These are phyloP conservation scores for Drymodes brunneopygia DNA, from an alignment of 2,113 vertebrate genomes.

Conservation along the genomic window DNA sequence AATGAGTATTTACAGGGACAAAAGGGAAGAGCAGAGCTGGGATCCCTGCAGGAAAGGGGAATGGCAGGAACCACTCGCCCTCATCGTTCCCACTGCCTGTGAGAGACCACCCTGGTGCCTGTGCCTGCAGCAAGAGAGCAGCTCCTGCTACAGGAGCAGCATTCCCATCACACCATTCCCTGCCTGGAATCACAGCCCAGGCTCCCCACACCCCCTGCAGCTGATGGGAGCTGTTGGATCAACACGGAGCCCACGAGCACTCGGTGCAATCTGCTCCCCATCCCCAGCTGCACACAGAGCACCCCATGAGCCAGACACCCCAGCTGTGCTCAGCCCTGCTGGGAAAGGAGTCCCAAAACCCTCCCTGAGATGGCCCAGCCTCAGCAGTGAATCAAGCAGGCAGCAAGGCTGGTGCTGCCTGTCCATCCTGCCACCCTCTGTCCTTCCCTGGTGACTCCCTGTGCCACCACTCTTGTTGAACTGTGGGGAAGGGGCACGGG, in stretches of 20 bases:
- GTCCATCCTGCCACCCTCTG: neutral
- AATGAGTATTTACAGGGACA: neutral
- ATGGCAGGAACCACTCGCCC: neutral
- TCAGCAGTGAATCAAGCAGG: neutral
- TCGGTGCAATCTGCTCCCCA: neutral
- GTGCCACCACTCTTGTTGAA: too few species aligned
- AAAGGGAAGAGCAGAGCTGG: neutral
- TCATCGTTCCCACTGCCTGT: neutral
- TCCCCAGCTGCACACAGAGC: fast-evolving
- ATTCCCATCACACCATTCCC: neutral
- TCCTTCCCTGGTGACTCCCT: too few species aligned
- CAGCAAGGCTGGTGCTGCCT: neutral
- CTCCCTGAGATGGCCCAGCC: neutral
- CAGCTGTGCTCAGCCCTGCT: neutral
- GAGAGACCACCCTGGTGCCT: fast-evolving
- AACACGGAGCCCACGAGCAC: neutral
- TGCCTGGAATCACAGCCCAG: neutral
- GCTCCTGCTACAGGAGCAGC: neutral
- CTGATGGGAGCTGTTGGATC: neutral
- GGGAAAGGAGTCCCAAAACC: neutral
- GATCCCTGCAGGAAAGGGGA: neutral
- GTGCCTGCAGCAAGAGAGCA: fast-evolving
- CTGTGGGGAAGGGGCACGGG: too few species aligned
- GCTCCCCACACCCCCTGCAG: neutral
- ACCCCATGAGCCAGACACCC: neutral